These are phyloP conservation scores for Panagrolaimus sp. DNA, from an alignment of 1,140 invertebrate species.

Conservation along the genomic window DNA sequence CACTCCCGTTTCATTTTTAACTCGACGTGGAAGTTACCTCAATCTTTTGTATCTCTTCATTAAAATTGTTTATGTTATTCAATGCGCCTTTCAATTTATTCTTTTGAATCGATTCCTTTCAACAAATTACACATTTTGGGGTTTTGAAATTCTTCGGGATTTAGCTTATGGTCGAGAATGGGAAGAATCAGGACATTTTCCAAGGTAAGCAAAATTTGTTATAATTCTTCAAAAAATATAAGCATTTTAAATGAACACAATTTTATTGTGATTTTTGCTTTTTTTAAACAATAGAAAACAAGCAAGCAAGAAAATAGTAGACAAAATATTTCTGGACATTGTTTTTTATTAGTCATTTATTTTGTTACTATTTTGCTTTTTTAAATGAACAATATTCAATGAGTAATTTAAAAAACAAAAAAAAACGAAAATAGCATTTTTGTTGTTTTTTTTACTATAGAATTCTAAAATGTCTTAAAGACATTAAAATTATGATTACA, in stretches of 20 bases:
- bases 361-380: background rate
- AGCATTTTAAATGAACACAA: slow-evolving; percentile 10
- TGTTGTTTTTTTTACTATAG: no score
- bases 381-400: background rate
- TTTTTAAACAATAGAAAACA: no score
- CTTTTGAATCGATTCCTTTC: slow-evolving; percentile 63
- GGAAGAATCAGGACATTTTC: slow-evolving; percentile 59
- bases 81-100: slow-evolving; percentile 63
- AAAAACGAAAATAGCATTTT: background rate
- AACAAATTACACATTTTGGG: slow-evolving; percentile 62
- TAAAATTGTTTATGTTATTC: slow-evolving; percentile 62
- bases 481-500: no score
- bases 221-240: background rate
- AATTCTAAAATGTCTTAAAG: no score
- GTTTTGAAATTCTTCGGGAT: slow-evolving; percentile 63
- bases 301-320: background rate
- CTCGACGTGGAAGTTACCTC: slow-evolving; percentile 61
- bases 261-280: background rate
- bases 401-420: slow-evolving; percentile 10
- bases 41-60: slow-evolving; percentile 63
- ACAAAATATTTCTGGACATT: background rate
- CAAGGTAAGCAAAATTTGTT: slow-evolving; percentile 47
- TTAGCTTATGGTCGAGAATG: slow-evolving; percentile 61
- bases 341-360: slow-evolving; percentile 12
- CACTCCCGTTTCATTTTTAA: slow-evolving; percentile 38